These are phyloP conservation scores for Cheilinus undulatus DNA, from an alignment of 2,113 vertebrate species.

Conservation along the genomic window DNA sequence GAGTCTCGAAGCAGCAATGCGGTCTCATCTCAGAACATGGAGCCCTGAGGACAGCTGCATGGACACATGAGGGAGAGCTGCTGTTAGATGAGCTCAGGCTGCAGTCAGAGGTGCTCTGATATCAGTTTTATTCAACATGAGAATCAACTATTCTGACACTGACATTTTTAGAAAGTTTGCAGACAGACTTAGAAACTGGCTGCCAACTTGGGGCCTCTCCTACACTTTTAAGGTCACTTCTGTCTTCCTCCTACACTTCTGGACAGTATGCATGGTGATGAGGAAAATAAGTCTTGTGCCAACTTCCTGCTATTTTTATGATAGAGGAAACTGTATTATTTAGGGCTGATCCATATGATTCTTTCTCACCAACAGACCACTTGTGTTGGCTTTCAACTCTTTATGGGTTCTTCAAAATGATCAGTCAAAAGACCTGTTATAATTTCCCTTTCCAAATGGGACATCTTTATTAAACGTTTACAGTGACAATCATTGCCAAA, in stretches of 20 bases:
- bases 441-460: not conserved
- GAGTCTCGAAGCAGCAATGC: conserved; percentile 62
- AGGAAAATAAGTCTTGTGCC: conserved; percentile 11
- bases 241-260: conserved; percentile 31
- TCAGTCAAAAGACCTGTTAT: not conserved
- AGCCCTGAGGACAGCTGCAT: conserved; percentile 17
- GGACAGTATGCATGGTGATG: conserved; percentile 3
- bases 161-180: conserved; percentile 27
- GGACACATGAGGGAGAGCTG: conserved; percentile 22
- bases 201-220: conserved; percentile 2
- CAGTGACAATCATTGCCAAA: no score
- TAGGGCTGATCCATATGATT: no score
- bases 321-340: not conserved
- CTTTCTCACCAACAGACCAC: not conserved
- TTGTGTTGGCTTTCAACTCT: no score
- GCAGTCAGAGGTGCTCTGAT: conserved; percentile 11
- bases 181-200: not conserved
- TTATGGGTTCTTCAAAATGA: no score
- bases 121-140: not conserved
- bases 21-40: conserved; percentile 35
- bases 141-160: not conserved
- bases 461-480: not conserved
- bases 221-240: conserved; percentile 18
- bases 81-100: conserved; percentile 10
- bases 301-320: not conserved